Conservation (phyloP, 2,888 invertebrate genomes). For the Papilio elwesi region DNA sequence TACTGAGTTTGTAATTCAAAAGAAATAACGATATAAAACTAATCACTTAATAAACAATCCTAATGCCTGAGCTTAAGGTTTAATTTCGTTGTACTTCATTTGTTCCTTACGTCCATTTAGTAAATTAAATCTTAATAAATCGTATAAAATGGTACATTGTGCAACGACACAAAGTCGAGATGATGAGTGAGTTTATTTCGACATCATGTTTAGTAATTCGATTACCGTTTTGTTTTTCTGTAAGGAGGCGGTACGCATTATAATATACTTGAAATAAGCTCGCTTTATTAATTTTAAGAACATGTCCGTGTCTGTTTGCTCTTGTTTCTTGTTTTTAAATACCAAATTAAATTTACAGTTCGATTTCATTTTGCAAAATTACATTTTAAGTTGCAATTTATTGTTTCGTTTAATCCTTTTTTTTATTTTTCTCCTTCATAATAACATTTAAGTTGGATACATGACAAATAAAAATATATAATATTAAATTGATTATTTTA, state of each 20-base stretch:
- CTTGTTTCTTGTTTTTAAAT: no score
- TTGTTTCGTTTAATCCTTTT: no score
- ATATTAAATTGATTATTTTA: no score
- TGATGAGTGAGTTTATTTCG: conserved; percentile 44
- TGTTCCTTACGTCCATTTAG: background rate
- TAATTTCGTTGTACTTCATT: background rate
- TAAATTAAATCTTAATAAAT: conserved; percentile 31
- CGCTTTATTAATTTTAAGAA: background rate
- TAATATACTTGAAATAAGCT: background rate
- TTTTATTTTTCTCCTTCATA: no score
- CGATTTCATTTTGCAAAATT: no score
- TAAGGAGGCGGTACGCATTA: background rate
- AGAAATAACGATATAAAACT: conserved; percentile 12
- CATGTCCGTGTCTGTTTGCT: no score
- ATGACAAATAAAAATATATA: no score
- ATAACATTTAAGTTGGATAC: no score
- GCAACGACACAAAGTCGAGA: conserved; percentile 41
- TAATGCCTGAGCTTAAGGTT: background rate
- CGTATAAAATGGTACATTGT: conserved; percentile 42
- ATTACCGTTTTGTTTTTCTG: conserved; percentile 17
- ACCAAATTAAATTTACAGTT: no score
- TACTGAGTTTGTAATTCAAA: conserved; percentile 46
- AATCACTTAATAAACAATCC: background rate
- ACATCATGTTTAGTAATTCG: conserved; percentile 52
- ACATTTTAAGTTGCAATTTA: no score